These are phyloP conservation scores for Agrilus mali DNA, from an alignment of 2,888 invertebrate species.

Conservation along the genomic window DNA sequence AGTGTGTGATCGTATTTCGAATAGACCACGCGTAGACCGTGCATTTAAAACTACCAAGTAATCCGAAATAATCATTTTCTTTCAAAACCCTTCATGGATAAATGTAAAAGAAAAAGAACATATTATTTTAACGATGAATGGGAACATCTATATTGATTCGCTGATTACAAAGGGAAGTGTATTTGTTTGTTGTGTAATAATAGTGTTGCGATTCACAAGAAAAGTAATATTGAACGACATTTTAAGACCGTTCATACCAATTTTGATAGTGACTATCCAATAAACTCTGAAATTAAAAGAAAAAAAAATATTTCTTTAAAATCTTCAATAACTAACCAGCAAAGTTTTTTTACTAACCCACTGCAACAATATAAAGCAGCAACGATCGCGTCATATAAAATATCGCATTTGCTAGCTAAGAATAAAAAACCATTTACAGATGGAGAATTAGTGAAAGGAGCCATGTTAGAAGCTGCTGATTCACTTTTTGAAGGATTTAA, in stretches of 20 bases:
- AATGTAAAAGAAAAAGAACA: too few species aligned
- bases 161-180: slow-evolving; percentile 12
- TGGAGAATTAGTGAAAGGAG: slow-evolving; percentile 18
- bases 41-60: slow-evolving; percentile 9
- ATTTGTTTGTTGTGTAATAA: slow-evolving; percentile 13
- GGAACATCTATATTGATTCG: slow-evolving; percentile 13
- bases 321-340: slow-evolving; percentile 9
- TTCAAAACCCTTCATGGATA: too few species aligned
- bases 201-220: slow-evolving; percentile 12
- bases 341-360: slow-evolving; percentile 12
- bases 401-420: too few species aligned
- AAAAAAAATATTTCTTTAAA: slow-evolving; percentile 11
- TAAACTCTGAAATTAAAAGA: slow-evolving; percentile 11
- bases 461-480: slow-evolving; percentile 12
- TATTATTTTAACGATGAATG: too few species aligned
- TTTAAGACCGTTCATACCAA: slow-evolving; percentile 12
- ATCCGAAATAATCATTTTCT: slow-evolving; percentile 8
- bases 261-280: slow-evolving; percentile 12
- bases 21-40: slow-evolving; percentile 8
- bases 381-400: slow-evolving; percentile 11
- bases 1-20: slow-evolving; percentile 9
- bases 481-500: slow-evolving; percentile 12
- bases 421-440: slow-evolving; percentile 16
- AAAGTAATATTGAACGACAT: too few species aligned
- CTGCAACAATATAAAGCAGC: slow-evolving; percentile 8